These are phyloP conservation scores for Drosophila kikkawai DNA, from an alignment of 1,140 invertebrate species.

Conservation along the genomic window DNA sequence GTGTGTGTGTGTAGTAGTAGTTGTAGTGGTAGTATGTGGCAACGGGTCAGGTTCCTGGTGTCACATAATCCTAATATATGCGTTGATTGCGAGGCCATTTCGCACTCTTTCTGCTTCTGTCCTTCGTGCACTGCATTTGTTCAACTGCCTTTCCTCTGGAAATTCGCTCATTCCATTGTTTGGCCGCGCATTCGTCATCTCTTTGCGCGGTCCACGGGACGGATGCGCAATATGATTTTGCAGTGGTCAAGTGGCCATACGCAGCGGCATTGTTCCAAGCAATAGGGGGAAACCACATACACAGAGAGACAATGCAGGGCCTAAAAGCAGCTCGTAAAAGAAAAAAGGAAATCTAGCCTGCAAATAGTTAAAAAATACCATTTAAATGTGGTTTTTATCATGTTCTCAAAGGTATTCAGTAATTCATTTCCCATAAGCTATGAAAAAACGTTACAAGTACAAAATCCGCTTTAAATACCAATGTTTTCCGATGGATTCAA, in stretches of 20 bases:
- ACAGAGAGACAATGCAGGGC: not conserved
- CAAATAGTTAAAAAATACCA: too few species aligned
- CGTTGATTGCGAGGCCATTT: slow-evolving; percentile 3
- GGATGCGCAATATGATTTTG: slow-evolving; percentile 57
- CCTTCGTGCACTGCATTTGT: slow-evolving; percentile 20
- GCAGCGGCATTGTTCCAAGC: slow-evolving; percentile 29
- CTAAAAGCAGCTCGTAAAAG: not conserved
- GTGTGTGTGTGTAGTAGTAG: not conserved
- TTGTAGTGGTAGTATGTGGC: not conserved
- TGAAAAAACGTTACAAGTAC: too few species aligned
- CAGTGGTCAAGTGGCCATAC: slow-evolving; percentile 43
- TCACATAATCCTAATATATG: slow-evolving; percentile 40
- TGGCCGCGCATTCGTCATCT: slow-evolving; percentile 13
- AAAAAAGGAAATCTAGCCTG: too few species aligned
- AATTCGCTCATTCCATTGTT: slow-evolving; percentile 5
- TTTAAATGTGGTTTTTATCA: too few species aligned
- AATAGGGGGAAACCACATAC: slow-evolving; percentile 5
- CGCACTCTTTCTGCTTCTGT: not conserved
- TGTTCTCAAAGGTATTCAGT: not conserved
- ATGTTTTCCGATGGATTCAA: not conserved
- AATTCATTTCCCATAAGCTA: not conserved
- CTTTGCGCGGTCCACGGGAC: slow-evolving; percentile 18
- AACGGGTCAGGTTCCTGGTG: slow-evolving; percentile 17
- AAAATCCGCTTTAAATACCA: too few species aligned
- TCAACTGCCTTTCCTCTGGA: not conserved